phyloP scores from a whole-genome alignment of 1,140 invertebrate genomes.

The Ditylenchus dipsaci region DNA sequence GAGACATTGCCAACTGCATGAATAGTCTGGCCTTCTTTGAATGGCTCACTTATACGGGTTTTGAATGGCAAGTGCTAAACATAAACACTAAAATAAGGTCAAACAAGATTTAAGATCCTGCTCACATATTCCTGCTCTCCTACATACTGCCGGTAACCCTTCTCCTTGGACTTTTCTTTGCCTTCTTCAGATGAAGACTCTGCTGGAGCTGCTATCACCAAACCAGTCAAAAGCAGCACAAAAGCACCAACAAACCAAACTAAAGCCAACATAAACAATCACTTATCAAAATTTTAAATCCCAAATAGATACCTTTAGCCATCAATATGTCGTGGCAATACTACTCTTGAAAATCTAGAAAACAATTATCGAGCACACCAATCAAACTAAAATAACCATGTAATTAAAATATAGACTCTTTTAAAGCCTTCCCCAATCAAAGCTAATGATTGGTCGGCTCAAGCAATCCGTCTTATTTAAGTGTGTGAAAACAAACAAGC shows the following conservation, averaged over 20 bases:
- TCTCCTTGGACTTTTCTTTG: constrained; percentile 36
- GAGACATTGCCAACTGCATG: constrained; percentile 52
- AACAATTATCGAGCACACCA: no score
- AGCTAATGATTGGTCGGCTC: no score
- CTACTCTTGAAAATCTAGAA: no score
- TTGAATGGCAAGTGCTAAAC: constrained; percentile 53
- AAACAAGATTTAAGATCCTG: background rate
- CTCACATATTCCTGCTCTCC: constrained; percentile 51
- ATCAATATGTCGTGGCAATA: background rate
- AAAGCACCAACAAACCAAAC: background rate
- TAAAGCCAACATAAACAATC: background rate
- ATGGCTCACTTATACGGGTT: constrained; percentile 54
- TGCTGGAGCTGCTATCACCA: background rate
- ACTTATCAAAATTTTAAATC: background rate
- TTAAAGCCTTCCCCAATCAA: no score
- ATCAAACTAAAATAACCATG: no score
- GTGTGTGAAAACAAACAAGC: no score
- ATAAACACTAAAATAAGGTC: background rate
- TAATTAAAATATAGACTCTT: no score
- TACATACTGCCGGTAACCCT: constrained; percentile 48
- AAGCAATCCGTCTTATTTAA: no score
- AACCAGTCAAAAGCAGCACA: background rate
- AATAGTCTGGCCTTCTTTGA: constrained; percentile 55
- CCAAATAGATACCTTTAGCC: background rate
- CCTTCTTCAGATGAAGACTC: background rate